Conservation (phyloP, 1,140 invertebrate genomes). For the Drosophila chauvacae region DNA sequence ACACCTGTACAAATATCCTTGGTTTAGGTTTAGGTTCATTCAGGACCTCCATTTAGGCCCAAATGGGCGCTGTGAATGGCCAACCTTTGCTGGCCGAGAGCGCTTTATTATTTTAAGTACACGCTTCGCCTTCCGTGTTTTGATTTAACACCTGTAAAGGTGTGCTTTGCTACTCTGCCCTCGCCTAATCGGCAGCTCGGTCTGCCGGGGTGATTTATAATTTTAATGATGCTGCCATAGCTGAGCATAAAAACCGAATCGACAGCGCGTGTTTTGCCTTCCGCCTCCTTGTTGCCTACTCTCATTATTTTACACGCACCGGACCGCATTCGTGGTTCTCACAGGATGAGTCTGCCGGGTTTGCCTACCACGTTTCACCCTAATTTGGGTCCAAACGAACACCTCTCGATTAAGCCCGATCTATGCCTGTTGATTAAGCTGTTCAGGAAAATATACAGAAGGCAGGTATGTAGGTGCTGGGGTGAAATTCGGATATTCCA, state of each 20-base stretch:
- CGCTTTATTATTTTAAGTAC: slow-evolving; percentile 72
- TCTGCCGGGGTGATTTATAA: slow-evolving; percentile 62
- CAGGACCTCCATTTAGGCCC: not conserved
- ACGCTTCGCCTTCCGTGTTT: slow-evolving; percentile 54
- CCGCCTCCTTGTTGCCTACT: not conserved
- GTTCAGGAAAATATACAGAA: slow-evolving; percentile 3
- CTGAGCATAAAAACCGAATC: slow-evolving; percentile 40
- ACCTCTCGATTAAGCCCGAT: slow-evolving; percentile 14
- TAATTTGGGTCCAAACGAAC: slow-evolving; percentile 21
- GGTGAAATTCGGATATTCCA: slow-evolving; percentile 1
- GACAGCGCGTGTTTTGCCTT: slow-evolving; percentile 39
- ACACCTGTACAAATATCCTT: slow-evolving; percentile 23
- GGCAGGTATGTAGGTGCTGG: not conserved
- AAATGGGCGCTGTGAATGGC: slow-evolving; percentile 20
- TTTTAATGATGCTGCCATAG: slow-evolving; percentile 58
- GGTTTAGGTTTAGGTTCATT: not conserved
- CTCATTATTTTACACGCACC: slow-evolving; percentile 21
- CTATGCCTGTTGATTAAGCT: slow-evolving; percentile 49
- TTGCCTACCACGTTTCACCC: slow-evolving; percentile 20
- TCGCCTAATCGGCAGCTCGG: slow-evolving; percentile 18
- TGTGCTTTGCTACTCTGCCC: slow-evolving; percentile 32
- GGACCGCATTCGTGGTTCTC: not conserved
- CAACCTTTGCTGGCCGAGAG: slow-evolving; percentile 27
- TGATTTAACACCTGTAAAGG: slow-evolving; percentile 71
- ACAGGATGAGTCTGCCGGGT: slow-evolving; percentile 17